Evolutionary conservation across 2,113 vertebrate species (phyloP), one percentile per base, ranked within the genome.

Genomic region (Sturnira hondurensis): DNA sequence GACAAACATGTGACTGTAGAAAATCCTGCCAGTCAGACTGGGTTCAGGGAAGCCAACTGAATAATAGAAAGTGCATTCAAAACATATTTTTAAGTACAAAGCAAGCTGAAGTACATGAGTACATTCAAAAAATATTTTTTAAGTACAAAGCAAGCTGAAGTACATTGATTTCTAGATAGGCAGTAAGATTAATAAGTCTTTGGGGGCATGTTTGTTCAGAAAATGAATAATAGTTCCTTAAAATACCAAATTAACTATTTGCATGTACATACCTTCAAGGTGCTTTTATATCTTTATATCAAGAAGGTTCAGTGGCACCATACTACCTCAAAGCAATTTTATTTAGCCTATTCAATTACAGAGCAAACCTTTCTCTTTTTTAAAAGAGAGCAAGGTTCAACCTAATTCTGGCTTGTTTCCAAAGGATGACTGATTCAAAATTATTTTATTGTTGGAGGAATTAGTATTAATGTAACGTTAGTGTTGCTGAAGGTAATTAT

Each of bases 1-100:
- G 61, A 81, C 86, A 97, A 97, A 95, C 94, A 97, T 47, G 96
- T 95, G 96, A 97, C 91, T 71, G 28, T 28, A 92, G 89, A 89
- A 95, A 97, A 85, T 91, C 82, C 78, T 76, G 43, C 67, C 50
- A 38, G 50, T 76, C 91, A 95, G 83, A 65, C 19, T 76, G 73
- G 78, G 73, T 78, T 91, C 92, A 50, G 63, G 54, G 10, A 96
- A 95, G 50, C 43, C 86, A 91, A 86, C 0, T 43, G 63, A 33
- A 82, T 26, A 86, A 33, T n/a, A 22, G 74, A 94, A 93, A 73
- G 56, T 61, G 7, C 45, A 80, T 36, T 88, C 65, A 94, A 92
- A 88, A 10, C 84, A 58, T 43, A 38, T 43, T 61, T 95, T 68
- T 93, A 70, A 82, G 52, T 54, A 16, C 50, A 52, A 96, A 92